phyloP scores from a whole-genome alignment of 2,797 vertebrate species.

The Centropyge bicolor region DNA sequence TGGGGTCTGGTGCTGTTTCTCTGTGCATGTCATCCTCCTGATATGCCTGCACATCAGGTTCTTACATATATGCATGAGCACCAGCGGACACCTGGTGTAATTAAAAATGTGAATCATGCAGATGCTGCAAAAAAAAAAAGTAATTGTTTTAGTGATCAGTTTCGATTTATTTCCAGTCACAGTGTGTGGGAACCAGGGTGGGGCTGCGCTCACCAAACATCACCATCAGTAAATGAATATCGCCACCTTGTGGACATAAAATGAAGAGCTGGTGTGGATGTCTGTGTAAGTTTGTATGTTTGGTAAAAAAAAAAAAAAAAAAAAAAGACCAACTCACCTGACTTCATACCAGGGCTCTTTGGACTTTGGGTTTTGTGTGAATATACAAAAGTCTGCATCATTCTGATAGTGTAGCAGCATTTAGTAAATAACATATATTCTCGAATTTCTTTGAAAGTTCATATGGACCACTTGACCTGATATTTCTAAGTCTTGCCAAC shows the following conservation, averaged over 20 bases:
- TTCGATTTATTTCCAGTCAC: background rate
- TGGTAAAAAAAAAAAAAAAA: no score
- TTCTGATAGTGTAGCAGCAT: no score
- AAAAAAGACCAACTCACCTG: no score
- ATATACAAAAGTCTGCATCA: no score
- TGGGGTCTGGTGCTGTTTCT: background rate
- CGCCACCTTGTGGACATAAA: constrained; percentile 60
- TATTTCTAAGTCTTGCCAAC: no score
- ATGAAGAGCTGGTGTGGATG: background rate
- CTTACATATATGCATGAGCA: background rate
- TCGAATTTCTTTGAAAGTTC: no score
- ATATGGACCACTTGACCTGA: no score
- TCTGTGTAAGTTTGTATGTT: no score
- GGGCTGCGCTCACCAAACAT: constrained; percentile 15
- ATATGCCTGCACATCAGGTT: background rate
- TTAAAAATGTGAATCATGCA: constrained; percentile 6
- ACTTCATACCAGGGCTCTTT: no score
- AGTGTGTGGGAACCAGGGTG: constrained; percentile 50
- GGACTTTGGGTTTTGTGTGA: no score
- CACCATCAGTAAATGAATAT: constrained; percentile 4
- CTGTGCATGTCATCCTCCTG: background rate
- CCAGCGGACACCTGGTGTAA: background rate
- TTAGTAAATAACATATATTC: no score
- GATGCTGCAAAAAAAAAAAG: background rate
- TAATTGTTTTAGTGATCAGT: constrained; percentile 11